These are phyloP conservation scores for Vesta saturnalis DNA, from an alignment of 2,888 invertebrate genomes.

Conservation along the genomic window DNA sequence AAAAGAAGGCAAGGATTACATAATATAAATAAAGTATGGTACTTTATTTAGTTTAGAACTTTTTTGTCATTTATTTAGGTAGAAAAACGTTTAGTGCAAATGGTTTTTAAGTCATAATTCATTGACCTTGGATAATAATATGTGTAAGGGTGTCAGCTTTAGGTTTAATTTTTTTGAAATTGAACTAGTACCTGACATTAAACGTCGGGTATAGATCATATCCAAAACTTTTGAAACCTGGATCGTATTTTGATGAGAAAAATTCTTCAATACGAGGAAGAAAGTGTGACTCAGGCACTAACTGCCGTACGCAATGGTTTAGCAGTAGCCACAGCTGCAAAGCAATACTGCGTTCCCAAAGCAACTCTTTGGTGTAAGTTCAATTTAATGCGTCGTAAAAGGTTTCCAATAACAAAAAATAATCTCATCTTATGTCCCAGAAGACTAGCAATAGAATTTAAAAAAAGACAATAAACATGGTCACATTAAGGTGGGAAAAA, in stretches of 20 bases:
- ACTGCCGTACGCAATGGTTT: too few relatives aligned
- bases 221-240: neutral
- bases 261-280: neutral
- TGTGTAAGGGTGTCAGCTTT: neutral
- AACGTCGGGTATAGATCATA: neutral
- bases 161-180: neutral
- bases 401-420: neutral
- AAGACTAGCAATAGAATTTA: neutral
- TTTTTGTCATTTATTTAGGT: too few relatives aligned
- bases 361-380: neutral
- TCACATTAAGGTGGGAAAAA: neutral
- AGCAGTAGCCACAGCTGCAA: constrained; percentile 11
- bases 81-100: neutral
- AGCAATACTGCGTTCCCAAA: neutral
- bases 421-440: neutral
- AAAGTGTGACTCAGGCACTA: too few relatives aligned
- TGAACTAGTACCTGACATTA: neutral
- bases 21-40: neutral
- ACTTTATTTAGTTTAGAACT: neutral
- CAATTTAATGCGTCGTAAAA: neutral
- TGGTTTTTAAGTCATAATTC: neutral
- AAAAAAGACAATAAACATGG: neutral
- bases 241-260: neutral
- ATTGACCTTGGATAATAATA: neutral
- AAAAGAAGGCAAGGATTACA: too few relatives aligned